A percentile compares a stretch with the other conserved stretches of the same genome.
phyloP scores from a whole-genome alignment of 2,888 invertebrate genomes.

The Oeneis ivallda region DNA sequence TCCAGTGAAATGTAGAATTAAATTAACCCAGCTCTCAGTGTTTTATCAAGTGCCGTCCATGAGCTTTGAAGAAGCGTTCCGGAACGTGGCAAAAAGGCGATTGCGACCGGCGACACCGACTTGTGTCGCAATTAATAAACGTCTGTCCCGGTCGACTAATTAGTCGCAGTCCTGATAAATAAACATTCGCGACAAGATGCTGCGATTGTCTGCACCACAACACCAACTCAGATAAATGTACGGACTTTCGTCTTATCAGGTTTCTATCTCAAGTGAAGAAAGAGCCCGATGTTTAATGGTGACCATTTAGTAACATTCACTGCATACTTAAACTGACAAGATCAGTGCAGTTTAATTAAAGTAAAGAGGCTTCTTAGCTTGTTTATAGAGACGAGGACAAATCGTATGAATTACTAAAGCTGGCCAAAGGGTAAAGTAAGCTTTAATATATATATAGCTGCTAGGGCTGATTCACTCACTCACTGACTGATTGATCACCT shows the following conservation, averaged over 20 bases:
- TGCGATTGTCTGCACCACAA: conserved; percentile 40
- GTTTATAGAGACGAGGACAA: conserved; percentile 5
- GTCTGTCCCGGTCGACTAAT: conserved; percentile 74
- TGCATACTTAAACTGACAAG: conserved; percentile 33
- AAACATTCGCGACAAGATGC: conserved; percentile 58
- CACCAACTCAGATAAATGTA: conserved; percentile 8
- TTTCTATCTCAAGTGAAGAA: conserved; percentile 36
- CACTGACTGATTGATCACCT: too few species aligned
- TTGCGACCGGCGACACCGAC: conserved; percentile 59
- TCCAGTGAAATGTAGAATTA: conserved; percentile 45
- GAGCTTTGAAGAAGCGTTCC: conserved; percentile 63
- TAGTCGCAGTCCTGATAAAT: conserved; percentile 68
- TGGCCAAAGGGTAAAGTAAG: neutral
- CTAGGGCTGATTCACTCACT: too few species aligned
- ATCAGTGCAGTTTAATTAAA: conserved; percentile 23
- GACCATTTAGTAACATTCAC: conserved; percentile 28
- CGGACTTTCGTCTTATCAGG: neutral
- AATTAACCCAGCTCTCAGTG: conserved; percentile 43
- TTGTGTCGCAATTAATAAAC: conserved; percentile 78
- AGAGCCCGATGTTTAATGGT: conserved; percentile 35
- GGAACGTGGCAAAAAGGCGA: conserved; percentile 53
- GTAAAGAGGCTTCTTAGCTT: conserved; percentile 1
- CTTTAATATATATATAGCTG: too few species aligned
- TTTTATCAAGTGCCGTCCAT: conserved; percentile 44
- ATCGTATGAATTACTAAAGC: conserved; percentile 1